Percentiles rank a stretch among this genome's conserved stretches.
phyloP scores from a whole-genome alignment of 2,797 vertebrate species.

The Onychomys arenicola region DNA sequence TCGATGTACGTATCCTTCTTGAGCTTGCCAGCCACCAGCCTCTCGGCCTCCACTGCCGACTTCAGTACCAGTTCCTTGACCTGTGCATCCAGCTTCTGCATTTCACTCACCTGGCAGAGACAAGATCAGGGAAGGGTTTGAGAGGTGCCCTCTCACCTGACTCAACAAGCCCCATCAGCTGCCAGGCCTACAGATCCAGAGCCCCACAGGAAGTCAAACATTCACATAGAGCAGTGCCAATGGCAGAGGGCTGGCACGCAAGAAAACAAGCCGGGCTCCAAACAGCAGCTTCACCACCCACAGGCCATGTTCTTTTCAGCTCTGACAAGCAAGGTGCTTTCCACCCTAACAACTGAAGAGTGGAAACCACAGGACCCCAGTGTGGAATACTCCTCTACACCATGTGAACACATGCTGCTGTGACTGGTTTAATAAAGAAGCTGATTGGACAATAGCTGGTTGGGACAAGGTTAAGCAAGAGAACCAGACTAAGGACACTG shows the following conservation, averaged over 20 bases:
- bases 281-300: background rate
- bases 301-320: background rate
- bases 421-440: background rate
- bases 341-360: background rate
- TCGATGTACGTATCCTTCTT: conserved; percentile 98
- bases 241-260: background rate
- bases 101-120: conserved; percentile 93
- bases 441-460: background rate
- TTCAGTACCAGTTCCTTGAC: conserved; percentile 97
- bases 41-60: conserved; percentile 95
- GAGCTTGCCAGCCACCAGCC: conserved; percentile 96
- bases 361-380: background rate
- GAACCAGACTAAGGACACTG: background rate
- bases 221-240: background rate
- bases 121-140: conserved; percentile 41
- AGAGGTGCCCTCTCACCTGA: background rate
- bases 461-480: background rate
- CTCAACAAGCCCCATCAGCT: background rate
- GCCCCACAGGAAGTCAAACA: background rate
- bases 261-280: background rate
- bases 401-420: background rate
- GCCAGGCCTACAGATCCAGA: background rate
- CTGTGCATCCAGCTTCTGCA: conserved; percentile 96
- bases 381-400: background rate
- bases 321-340: background rate